Evolutionary conservation across 2,888 invertebrate genomes (phyloP).

Genomic region (Leucozona laternaria): DNA sequence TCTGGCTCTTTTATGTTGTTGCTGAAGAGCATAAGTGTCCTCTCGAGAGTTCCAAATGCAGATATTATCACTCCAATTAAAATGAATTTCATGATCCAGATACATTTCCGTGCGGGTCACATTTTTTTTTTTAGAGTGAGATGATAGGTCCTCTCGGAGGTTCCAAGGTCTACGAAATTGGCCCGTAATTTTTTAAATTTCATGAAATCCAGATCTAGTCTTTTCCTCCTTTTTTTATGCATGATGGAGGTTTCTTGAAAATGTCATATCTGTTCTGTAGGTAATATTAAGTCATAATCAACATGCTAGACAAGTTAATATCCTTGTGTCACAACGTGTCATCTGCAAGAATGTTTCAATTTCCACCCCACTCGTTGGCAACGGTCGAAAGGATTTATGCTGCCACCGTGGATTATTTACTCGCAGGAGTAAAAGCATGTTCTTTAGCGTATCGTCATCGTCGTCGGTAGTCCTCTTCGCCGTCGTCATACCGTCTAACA

Average conservation of each 20-base stretch:
- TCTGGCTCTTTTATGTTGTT: conserved; percentile 53
- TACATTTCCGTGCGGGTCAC: not conserved
- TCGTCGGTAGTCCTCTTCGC: conserved; percentile 21
- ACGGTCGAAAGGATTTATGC: conserved; percentile 67
- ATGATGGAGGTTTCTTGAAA: conserved; percentile 21
- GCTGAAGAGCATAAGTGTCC: conserved; percentile 71
- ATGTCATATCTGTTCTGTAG: conserved; percentile 29
- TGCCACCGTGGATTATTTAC: conserved; percentile 45
- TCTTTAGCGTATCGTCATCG: not conserved
- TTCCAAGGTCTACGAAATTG: not conserved
- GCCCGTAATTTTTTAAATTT: not conserved
- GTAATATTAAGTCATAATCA: conserved; percentile 63
- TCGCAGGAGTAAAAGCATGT: conserved; percentile 18
- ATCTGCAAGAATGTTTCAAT: conserved; percentile 70
- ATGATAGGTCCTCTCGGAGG: conserved; percentile 8
- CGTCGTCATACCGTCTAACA: conserved; percentile 72
- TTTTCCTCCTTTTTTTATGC: not conserved
- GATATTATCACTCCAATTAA: conserved; percentile 78
- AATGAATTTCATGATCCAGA: conserved; percentile 58
- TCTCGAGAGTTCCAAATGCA: conserved; percentile 76
- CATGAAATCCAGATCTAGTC: not conserved
- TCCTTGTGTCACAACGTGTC: conserved; percentile 74
- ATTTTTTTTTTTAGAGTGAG: not conserved
- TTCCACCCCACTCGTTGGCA: conserved; percentile 45
- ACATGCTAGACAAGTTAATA: conserved; percentile 69